Base-by-base conservation (phyloP, 2,888 invertebrate genomes). In the Amblyteles armatorius region DNA sequence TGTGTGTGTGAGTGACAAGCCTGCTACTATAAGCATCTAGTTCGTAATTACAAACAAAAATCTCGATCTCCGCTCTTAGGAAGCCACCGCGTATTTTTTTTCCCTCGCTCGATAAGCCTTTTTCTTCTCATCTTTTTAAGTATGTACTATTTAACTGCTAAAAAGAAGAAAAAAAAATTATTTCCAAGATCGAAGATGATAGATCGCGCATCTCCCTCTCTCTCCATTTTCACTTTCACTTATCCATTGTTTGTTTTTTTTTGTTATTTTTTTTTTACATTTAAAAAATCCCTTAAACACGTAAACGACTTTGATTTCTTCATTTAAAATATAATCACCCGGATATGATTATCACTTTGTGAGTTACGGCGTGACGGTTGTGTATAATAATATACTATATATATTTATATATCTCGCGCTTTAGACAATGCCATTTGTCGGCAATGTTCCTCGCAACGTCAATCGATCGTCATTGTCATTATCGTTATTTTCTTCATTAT, bases 281-380 rank as follows among this genome's bases (percentile, higher is more conserved):
- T 81, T 44, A 48, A 69, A 44, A 52, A 72, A 65, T 57, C 33
- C 22, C 68, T 79, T 80, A 85, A 69, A 77, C 57, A 68, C 68
- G 77, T 82, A 77, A 72, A 82, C 68, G 63, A 76, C 74, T 83
- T 85, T 83, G 81, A 83, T 85, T 87, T 79, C 19, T 85, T 81
- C 65, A 48, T 83, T 82, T 79, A 80, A 85, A 85, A 87, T 84
- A 87, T 84, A 86, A 86, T 84, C 77, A 87, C 82, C 71, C 85
- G 72, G 85, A 87, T 87, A 85, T 87, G 84, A 84, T 86, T 85
- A 87, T 87, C 84, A 84, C 87, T 85, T 85, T 79, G 82, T 80
- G 81, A 85, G 80, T 85, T 83, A 77, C 81, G 76, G 81, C 72
- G 79, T 80, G 81, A 81, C 72, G 72, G 77, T 83, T 78, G 73